phyloP scores from a whole-genome alignment of 1,140 invertebrate genomes.

The Aplysia californica region DNA sequence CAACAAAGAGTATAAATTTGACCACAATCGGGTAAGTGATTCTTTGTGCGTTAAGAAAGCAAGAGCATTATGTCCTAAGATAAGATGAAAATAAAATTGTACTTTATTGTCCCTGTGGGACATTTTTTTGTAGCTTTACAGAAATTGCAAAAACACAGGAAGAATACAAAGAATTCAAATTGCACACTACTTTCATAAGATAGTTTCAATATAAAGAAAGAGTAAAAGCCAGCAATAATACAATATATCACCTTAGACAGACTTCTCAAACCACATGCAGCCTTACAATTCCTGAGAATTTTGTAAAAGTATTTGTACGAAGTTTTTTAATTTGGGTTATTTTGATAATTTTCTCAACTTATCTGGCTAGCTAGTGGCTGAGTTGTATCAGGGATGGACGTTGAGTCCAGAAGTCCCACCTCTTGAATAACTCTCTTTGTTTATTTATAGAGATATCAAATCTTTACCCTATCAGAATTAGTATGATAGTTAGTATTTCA shows the following conservation, averaged over 20 bases:
- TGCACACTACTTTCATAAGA: neutral
- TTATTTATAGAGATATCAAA: no score
- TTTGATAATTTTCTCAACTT: neutral
- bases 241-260: no score
- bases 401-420: neutral
- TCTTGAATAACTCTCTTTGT: no score
- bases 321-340: neutral
- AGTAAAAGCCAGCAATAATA: neutral
- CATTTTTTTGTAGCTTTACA: neutral
- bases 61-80: neutral
- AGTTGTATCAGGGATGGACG: neutral
- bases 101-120: neutral
- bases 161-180: neutral
- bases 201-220: neutral
- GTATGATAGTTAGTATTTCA: neutral
- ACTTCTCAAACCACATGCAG: no score
- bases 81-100: neutral
- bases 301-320: neutral
- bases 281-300: no score
- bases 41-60: neutral
- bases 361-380: neutral
- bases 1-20: slow-evolving; percentile 58
- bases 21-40: slow-evolving; percentile 59
- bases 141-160: neutral
- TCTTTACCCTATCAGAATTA: no score